phyloP scores from a whole-genome alignment of 37 sponge, comb jelly and placozoan genomes.

The Diacarnus erythraeanus region DNA sequence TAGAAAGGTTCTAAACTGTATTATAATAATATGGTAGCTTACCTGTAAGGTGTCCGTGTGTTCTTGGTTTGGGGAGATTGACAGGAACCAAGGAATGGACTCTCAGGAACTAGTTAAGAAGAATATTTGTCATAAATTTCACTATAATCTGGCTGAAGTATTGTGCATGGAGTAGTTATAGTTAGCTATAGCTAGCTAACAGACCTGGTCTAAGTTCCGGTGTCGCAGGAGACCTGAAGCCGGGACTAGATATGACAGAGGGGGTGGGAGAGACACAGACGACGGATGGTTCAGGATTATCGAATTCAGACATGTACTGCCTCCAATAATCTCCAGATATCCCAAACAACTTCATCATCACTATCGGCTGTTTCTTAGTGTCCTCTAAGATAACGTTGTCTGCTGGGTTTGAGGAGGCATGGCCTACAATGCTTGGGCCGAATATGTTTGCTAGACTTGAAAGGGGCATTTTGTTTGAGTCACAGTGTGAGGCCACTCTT shows the following conservation, averaged over 20 bases:
- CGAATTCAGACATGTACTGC: slow-evolving; percentile 59
- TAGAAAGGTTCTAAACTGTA: not conserved
- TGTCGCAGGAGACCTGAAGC: slow-evolving; percentile 54
- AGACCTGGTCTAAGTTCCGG: slow-evolving; percentile 74
- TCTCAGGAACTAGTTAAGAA: slow-evolving; percentile 33
- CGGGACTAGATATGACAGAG: slow-evolving; percentile 24
- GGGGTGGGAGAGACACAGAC: slow-evolving; percentile 21
- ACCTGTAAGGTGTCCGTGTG: too few relatives aligned
- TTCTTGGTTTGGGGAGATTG: slow-evolving; percentile 34
- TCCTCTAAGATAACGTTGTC: slow-evolving; percentile 66
- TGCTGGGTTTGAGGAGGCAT: slow-evolving; percentile 63
- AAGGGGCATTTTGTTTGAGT: slow-evolving; percentile 87
- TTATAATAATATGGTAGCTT: too few relatives aligned
- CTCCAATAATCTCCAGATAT: slow-evolving; percentile 80
- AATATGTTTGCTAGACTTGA: slow-evolving; percentile 84
- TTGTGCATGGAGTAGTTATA: too few relatives aligned
- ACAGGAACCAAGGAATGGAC: slow-evolving; percentile 79
- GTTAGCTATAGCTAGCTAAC: too few relatives aligned
- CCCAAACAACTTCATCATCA: slow-evolving; percentile 56
- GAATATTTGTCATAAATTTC: too few relatives aligned
- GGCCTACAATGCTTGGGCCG: slow-evolving; percentile 88
- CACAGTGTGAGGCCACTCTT: slow-evolving; percentile 70
- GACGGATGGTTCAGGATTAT: slow-evolving; percentile 10
- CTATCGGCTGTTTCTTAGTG: slow-evolving; percentile 78
- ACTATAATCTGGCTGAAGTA: too few relatives aligned